Evolutionary conservation across 2,113 vertebrate genomes (phyloP), one percentile per base, ranked within the genome.

Genomic region (Rhinichthys klamathensis): DNA sequence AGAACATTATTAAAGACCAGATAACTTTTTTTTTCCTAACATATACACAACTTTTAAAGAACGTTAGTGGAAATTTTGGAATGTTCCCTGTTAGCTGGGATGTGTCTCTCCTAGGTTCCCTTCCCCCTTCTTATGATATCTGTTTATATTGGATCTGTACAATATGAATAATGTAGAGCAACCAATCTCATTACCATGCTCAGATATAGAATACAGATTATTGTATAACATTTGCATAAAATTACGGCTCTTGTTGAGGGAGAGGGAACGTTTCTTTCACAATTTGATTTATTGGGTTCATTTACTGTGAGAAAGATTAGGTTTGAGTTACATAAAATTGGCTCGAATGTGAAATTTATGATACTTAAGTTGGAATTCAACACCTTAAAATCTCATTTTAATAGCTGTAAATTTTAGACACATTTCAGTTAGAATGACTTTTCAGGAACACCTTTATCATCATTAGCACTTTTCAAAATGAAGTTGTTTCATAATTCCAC

Each of bases 321-420:
- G 49, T 80, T 85, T 79, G 80, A 54, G 80, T 70, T 73, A 80
- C 51, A 80, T 63, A 30, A 58, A 80, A 73, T 61, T 49, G 84
- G 13, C 69, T 51, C 38, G 9, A 75, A 51, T 65, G 74, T 74
- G 21, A 86, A 41, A 60, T 74, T 61, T 80, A 63, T 81, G 69
- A 81, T 16, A 23, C 44, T 74, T 73, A 49, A 74, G 69, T 65
- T 75, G 58, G 27, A 82, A 86, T 54, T 74, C 32, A 54, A 25
- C 76, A 75, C 58, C 69, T 82, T 16, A 49, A 94, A 92, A 90
- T 92, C 72, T 87, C 38, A 90, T 93, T 92, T 89, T 91, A 79
- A 73, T 51, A 38, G 27, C 51, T 30, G 54, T 2, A 35, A 67
- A 72, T 56, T 58, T 54, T 58, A 38, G 49, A 73, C 81, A 58